These are phyloP conservation scores for Tiliacea citrago DNA, from an alignment of 2,888 invertebrate genomes.

Conservation along the genomic window DNA sequence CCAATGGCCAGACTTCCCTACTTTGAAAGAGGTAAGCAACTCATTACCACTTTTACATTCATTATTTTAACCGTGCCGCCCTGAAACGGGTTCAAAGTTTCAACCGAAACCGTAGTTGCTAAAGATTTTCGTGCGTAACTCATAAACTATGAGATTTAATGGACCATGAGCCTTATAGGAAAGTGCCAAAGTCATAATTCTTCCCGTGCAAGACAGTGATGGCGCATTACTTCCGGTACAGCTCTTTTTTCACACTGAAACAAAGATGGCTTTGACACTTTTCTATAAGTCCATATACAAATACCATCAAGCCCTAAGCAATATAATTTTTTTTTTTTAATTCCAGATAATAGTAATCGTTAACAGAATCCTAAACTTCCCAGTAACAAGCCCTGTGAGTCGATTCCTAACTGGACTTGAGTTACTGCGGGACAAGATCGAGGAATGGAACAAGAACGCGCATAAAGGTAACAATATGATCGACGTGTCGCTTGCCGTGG, in stretches of 20 bases:
- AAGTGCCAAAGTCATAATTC: no score
- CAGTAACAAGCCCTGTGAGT: slow-evolving; percentile 95
- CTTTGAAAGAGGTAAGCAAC: slow-evolving; percentile 92
- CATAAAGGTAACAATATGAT: slow-evolving; percentile 96
- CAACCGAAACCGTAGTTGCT: background rate
- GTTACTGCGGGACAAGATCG: slow-evolving; percentile 95
- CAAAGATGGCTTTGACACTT: no score
- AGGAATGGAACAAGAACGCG: slow-evolving; percentile 98
- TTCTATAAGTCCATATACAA: background rate
- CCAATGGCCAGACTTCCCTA: slow-evolving; percentile 98
- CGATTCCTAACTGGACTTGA: slow-evolving; percentile 98
- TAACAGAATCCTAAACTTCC: slow-evolving; percentile 92
- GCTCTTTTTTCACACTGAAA: no score
- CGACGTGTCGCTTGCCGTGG: slow-evolving; percentile 93
- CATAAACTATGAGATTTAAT: no score
- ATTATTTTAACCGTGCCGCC: background rate
- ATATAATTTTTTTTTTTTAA: background rate
- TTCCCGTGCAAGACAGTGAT: no score
- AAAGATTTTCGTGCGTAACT: background rate
- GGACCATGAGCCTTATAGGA: no score
- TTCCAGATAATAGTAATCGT: slow-evolving; percentile 92
- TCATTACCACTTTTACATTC: background rate
- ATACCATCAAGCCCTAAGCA: background rate
- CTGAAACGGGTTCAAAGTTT: background rate
- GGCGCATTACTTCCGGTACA: no score